Evolutionary conservation across 2,113 vertebrate species (phyloP), one percentile per base, ranked within the genome.

Genomic region (Eudorcas thomsonii): DNA sequence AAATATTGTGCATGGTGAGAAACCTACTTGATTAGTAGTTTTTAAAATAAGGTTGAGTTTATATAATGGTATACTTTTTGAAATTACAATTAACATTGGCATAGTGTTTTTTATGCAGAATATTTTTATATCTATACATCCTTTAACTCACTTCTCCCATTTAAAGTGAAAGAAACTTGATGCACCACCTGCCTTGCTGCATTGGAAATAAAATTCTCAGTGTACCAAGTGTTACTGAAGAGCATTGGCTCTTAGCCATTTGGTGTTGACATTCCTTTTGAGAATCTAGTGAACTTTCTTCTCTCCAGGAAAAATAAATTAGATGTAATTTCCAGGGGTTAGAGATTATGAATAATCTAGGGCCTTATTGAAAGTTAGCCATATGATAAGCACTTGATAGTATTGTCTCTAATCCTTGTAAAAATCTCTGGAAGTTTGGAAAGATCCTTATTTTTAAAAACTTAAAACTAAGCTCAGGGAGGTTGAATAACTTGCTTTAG

Each of bases 1-100:
- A 0, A 99, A 99, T 77, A 99, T 99, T 16, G 99, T 99, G 1
- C 99, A 99, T 5, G 99, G 99, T 99, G 97, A 99, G 94, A 97
- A 93, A 48, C 39, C 17, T 74, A 19, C 19, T 48, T 64, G 26
- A 45, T 83, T 90, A 39, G 54, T 39, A 64, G 52, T 91, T 92
- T 97, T 99, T 98, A 99, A 39, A 55, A 99, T 92, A 99, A 99
- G 88, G 98, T 99, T 98, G 99, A 99, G 97, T 74, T 86, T 91
- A 55, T 54, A 36, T 95, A 86, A 82, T 91, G 33, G 57, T 93
- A 48, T 95, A 4, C 28, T 92, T 97, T 90, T 92, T 86, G 88
- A 78, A 96, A 91, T 94, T 86, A 50, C 67, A 87, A 15, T 59
- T 57, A 83, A 80, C 39, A 30, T 52, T 39, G 43, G 1, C 8